These are phyloP conservation scores for Edolisoma coerulescens DNA, from an alignment of 2,113 vertebrate genomes.

Conservation along the genomic window DNA sequence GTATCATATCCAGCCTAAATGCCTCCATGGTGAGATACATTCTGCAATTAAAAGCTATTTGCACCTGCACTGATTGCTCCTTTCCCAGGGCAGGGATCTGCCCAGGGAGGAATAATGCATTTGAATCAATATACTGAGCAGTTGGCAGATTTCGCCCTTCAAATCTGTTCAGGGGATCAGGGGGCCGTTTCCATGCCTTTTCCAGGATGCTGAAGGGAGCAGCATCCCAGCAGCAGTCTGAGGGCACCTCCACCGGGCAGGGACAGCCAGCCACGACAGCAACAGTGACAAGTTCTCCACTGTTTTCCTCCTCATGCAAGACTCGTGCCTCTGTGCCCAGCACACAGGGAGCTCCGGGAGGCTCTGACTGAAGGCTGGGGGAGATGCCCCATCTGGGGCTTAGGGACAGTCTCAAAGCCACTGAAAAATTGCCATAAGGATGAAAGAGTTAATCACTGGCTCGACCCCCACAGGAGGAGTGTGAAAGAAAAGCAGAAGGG, in stretches of 20 bases:
- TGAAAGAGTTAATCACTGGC: background rate
- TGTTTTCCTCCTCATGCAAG: background rate
- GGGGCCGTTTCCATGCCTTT: background rate
- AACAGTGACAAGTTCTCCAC: background rate
- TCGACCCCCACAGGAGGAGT: background rate
- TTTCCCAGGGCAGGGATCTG: conserved; percentile 43
- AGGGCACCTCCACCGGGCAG: background rate
- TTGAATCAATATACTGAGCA: conserved; percentile 38
- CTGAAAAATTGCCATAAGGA: background rate
- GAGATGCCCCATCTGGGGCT: background rate
- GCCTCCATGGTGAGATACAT: conserved; percentile 41
- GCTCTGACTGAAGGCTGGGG: background rate
- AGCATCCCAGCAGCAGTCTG: background rate
- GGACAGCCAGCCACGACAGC: background rate
- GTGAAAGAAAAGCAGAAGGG: conserved; percentile 16
- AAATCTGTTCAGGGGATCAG: conserved; percentile 22
- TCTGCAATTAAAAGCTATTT: conserved; percentile 66
- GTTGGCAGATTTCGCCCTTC: conserved; percentile 40
- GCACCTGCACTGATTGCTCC: conserved; percentile 47
- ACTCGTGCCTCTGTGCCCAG: background rate
- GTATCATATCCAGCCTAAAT: conserved; percentile 38
- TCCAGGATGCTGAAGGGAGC: background rate
- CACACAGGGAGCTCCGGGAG: background rate
- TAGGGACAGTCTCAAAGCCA: background rate
- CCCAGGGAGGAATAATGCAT: conserved; percentile 24